These are phyloP conservation scores for Pararge aegeria DNA, from an alignment of 1,140 invertebrate species.

Conservation along the genomic window DNA sequence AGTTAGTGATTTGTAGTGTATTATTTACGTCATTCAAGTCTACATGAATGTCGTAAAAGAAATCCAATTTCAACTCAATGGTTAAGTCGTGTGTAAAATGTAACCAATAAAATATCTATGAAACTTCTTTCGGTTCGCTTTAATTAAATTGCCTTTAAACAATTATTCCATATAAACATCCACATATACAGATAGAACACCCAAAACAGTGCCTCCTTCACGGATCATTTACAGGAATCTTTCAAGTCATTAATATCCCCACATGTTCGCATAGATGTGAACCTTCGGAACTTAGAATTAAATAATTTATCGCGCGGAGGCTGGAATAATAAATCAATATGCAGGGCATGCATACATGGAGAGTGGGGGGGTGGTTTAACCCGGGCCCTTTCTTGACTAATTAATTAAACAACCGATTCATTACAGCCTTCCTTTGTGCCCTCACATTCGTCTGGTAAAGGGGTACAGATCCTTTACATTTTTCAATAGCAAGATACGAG, in stretches of 20 bases:
- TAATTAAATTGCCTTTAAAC: too few species aligned
- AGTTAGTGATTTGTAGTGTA: too few species aligned
- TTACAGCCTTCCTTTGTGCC: slow-evolving; percentile 76
- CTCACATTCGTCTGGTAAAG: slow-evolving; percentile 70
- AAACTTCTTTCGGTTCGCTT: too few species aligned
- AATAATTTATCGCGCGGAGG: slow-evolving; percentile 72
- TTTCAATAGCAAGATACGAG: slow-evolving; percentile 32
- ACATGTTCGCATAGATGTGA: slow-evolving; percentile 28
- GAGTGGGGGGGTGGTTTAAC: slow-evolving; percentile 29
- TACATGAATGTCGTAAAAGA: too few species aligned
- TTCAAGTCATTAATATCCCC: slow-evolving; percentile 36
- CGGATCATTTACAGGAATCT: slow-evolving; percentile 21
- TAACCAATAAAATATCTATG: too few species aligned
- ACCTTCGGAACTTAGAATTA: slow-evolving; percentile 70
- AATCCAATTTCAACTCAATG: too few species aligned
- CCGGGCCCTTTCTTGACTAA: slow-evolving; percentile 77
- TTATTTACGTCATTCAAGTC: too few species aligned
- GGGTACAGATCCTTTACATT: slow-evolving; percentile 51
- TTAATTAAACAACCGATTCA: slow-evolving; percentile 80
- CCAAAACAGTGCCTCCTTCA: slow-evolving; percentile 2
- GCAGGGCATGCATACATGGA: slow-evolving; percentile 70
- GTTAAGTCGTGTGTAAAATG: too few species aligned
- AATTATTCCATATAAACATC: neutral
- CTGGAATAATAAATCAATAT: slow-evolving; percentile 76
- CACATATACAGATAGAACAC: neutral